These are phyloP conservation scores for Papilio demoleus DNA, from an alignment of 2,888 invertebrate species.

Conservation along the genomic window DNA sequence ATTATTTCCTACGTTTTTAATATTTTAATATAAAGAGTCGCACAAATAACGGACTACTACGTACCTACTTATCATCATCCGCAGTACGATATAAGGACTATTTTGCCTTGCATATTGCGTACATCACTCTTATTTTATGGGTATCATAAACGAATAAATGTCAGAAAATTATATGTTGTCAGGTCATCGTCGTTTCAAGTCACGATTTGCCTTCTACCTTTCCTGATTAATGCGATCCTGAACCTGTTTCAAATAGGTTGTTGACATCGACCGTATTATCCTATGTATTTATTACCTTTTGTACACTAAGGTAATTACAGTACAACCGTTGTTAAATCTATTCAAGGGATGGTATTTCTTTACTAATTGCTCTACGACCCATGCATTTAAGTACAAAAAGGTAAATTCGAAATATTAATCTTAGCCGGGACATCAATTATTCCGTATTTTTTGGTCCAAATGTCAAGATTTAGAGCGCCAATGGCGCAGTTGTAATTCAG, in stretches of 20 bases:
- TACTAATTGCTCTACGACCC: background rate
- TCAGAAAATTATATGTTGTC: constrained; percentile 3
- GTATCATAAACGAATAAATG: constrained; percentile 1
- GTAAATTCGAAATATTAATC: too few relatives aligned
- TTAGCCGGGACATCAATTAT: too few relatives aligned
- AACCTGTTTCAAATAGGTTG: constrained; percentile 22
- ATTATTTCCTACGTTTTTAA: background rate
- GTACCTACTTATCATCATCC: background rate
- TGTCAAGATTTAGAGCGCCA: too few relatives aligned
- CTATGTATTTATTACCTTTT: background rate
- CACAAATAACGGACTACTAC: background rate
- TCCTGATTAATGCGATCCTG: constrained; percentile 6
- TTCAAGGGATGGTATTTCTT: background rate
- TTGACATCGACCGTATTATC: background rate
- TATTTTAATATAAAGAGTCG: too few relatives aligned
- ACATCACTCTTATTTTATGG: background rate
- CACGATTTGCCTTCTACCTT: constrained; percentile 6
- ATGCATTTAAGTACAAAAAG: background rate
- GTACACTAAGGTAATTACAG: constrained; percentile 2
- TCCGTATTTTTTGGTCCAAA: too few relatives aligned
- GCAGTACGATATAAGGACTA: background rate
- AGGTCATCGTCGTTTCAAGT: constrained; percentile 2
- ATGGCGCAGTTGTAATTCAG: too few relatives aligned
- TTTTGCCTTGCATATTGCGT: background rate
- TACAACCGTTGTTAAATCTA: background rate